Conservation (phyloP, 2,113 vertebrate genomes). For the Corythornis cristatus region DNA sequence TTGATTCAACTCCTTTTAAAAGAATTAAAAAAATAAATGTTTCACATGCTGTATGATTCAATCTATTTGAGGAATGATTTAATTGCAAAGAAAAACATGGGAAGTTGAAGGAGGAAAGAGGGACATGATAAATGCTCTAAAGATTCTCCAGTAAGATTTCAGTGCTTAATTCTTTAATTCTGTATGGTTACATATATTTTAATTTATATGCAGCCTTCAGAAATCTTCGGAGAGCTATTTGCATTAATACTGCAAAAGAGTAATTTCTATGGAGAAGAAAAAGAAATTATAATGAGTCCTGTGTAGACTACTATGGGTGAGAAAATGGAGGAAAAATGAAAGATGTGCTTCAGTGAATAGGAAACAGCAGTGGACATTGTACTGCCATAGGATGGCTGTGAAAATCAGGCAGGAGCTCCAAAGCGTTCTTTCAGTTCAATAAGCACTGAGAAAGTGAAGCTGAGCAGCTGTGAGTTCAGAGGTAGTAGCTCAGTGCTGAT, state of each 20-base stretch:
- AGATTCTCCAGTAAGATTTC: background rate
- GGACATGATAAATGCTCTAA: background rate
- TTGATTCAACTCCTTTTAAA: background rate
- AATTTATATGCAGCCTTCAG: background rate
- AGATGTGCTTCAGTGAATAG: background rate
- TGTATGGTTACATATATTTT: background rate
- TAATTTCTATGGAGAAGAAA: background rate
- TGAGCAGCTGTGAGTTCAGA: background rate
- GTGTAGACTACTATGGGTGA: background rate
- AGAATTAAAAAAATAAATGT: background rate
- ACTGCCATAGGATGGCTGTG: background rate
- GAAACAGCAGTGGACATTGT: background rate
- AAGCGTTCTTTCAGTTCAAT: background rate
- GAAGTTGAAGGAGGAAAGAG: accelerated
- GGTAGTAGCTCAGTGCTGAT: background rate
- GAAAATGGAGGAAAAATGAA: background rate
- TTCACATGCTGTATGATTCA: background rate
- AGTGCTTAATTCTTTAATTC: background rate
- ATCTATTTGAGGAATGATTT: background rate
- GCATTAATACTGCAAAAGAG: background rate
- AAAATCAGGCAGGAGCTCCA: constrained; percentile 10
- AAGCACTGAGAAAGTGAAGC: background rate
- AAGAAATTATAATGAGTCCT: background rate
- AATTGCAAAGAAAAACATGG: background rate
- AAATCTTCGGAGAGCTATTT: background rate